These are phyloP conservation scores for Crypturellus tataupa DNA, from an alignment of 2,797 vertebrate species.

Conservation along the genomic window DNA sequence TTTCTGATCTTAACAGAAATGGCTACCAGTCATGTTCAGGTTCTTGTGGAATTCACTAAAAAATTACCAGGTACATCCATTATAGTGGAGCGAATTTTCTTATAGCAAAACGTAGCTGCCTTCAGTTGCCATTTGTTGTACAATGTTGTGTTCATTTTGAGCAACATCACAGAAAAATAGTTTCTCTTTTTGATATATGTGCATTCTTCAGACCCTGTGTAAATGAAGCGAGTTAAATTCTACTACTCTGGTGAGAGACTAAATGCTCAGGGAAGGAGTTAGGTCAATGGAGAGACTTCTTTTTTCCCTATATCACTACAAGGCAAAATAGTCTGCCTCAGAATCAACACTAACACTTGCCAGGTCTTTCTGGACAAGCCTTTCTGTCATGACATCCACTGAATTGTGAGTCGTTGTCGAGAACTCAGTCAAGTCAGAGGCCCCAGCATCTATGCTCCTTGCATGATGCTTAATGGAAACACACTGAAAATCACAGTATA, in stretches of 20 bases:
- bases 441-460: background rate
- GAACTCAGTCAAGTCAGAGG: background rate
- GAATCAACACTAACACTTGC: background rate
- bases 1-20: slow-evolving; percentile 98
- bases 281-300: background rate
- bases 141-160: background rate
- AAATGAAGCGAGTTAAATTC: background rate
- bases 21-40: slow-evolving; percentile 97
- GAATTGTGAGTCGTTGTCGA: background rate
- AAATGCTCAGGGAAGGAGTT: background rate
- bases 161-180: background rate
- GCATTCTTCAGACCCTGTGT: background rate
- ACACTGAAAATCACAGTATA: background rate
- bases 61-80: slow-evolving; percentile 90
- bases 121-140: background rate
- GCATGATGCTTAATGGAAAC: background rate
- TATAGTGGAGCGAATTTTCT: background rate
- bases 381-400: background rate
- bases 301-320: background rate
- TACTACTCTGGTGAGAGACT: background rate
- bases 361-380: background rate
- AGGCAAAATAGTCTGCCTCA: background rate
- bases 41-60: slow-evolving; percentile 99
- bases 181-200: background rate
- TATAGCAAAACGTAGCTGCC: background rate